Base-by-base conservation (phyloP, 2,113 vertebrate species). In the Proterorhinus semilunaris region DNA sequence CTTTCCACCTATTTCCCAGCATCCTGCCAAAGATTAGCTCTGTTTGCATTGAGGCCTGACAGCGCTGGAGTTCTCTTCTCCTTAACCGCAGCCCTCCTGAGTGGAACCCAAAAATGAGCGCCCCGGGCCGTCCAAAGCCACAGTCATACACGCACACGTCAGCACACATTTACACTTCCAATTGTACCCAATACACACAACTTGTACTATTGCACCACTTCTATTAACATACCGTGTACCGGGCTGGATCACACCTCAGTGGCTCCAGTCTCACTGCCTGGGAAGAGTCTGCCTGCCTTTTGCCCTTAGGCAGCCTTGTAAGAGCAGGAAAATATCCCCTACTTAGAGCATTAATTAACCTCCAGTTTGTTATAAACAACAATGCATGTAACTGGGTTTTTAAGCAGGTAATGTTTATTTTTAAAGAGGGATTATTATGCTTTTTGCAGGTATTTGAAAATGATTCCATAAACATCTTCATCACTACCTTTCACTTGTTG, bases 1-100 rank as follows among this genome's bases (percentile, higher is more conserved):
- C 84, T 77, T 36, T 88, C 87, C 86, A 83, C 87, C 86, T 77
- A 76, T 89, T 91, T 91, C 85, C 89, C 87, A 89, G 80, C 79
- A 88, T 83, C 75, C 45, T 77, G 76, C 86, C 80, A 86, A 81
- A 82, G 67, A 90, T 86, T 87, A 86, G 83, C 85, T 75, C 86
- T 75, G 75, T 79, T 83, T 86, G 81, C 85, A 74, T 87, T 81
- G 78, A 82, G 62, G 78, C 77, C 66, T 50, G 62, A 79, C 74
- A 82, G 73, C 75, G 82, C 81, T 76, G 79, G 86, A 79, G 71
- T 87, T 89, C 82, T 83, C 75, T 65, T 64, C 69, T 75, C 58
- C 71, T 57, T 75, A 75, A 85, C 86, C 86, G 50, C 83, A 85
- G 79, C 62, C 72, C 74, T 79, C 66, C 78, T 76, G 76, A 73